Conservation (phyloP, 1,140 invertebrate genomes). For the Sminthurides bifidus region DNA sequence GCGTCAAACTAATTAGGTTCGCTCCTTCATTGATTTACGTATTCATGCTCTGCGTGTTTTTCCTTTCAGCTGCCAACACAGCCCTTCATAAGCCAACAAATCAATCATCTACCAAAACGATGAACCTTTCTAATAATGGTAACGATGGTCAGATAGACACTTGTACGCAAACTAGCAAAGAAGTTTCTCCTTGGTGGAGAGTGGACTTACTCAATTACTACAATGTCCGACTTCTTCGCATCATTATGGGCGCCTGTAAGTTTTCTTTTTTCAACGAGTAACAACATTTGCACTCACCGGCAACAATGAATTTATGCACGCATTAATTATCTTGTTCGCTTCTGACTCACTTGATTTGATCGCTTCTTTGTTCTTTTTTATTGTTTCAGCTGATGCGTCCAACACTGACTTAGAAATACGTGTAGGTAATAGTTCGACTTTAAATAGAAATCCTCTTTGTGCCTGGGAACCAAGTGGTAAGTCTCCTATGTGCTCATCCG, state of each 20-base stretch:
- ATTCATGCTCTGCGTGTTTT: not conserved
- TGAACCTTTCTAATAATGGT: not conserved
- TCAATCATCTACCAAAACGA: constrained; percentile 1
- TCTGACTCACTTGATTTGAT: not conserved
- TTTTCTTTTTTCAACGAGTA: too few relatives aligned
- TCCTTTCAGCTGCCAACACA: constrained; percentile 2
- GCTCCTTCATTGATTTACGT: too few relatives aligned
- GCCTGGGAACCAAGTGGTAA: constrained; percentile 81
- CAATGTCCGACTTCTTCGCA: constrained; percentile 1
- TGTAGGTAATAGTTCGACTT: constrained; percentile 72
- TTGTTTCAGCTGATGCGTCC: constrained; percentile 39
- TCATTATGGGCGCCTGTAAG: constrained; percentile 6
- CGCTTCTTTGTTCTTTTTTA: not conserved
- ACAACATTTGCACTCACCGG: too few relatives aligned
- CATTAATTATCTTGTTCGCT: too few relatives aligned
- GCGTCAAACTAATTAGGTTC: too few relatives aligned
- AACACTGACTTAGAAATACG: constrained; percentile 79
- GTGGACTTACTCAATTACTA: constrained; percentile 57
- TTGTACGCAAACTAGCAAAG: constrained; percentile 78
- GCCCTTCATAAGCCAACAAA: constrained; percentile 9
- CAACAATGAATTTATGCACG: too few relatives aligned
- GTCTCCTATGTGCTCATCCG: not conserved
- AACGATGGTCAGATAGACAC: constrained; percentile 13
- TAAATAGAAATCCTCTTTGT: constrained; percentile 72
- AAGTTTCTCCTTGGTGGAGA: constrained; percentile 82